phyloP scores from a whole-genome alignment of 2,113 vertebrate species.

The Aspidoscelis tigris region DNA sequence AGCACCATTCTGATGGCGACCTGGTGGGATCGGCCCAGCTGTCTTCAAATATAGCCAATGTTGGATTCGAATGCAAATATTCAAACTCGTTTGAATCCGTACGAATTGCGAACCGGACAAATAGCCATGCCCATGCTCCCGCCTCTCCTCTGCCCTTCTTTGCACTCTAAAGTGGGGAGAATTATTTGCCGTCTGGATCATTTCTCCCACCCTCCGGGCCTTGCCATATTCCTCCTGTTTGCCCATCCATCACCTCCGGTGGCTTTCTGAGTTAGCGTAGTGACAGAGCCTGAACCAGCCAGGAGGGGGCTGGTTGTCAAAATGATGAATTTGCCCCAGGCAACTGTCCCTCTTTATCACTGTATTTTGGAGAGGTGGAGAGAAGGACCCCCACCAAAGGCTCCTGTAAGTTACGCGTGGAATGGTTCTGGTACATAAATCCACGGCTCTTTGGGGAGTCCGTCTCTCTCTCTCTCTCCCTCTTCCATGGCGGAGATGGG shows the following conservation, averaged over 20 bases:
- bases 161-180: neutral
- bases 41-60: too few relatives aligned
- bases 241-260: slow-evolving; percentile 49
- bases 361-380: slow-evolving; percentile 33
- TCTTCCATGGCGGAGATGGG: too few relatives aligned
- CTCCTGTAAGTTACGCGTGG: slow-evolving; percentile 62
- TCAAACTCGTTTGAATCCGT: too few relatives aligned
- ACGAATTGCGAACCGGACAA: too few relatives aligned
- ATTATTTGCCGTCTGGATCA: neutral
- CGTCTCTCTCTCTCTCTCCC: too few relatives aligned
- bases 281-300: slow-evolving; percentile 32
- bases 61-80: too few relatives aligned
- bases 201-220: slow-evolving; percentile 19
- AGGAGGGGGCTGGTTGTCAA: slow-evolving; percentile 39
- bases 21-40: too few relatives aligned
- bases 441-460: neutral
- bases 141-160: neutral
- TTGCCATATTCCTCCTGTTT: slow-evolving; percentile 51
- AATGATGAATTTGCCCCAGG: slow-evolving; percentile 56
- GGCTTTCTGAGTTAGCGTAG: slow-evolving; percentile 34
- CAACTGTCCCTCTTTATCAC: slow-evolving; percentile 57
- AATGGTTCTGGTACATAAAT: slow-evolving; percentile 32
- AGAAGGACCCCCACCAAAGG: slow-evolving; percentile 50
- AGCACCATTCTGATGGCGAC: too few relatives aligned
- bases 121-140: too few relatives aligned